A percentile compares a stretch with the other conserved stretches of the same genome.
Conservation (phyloP, 2,797 vertebrate species). For the Pipistrellus pipistrellus region DNA sequence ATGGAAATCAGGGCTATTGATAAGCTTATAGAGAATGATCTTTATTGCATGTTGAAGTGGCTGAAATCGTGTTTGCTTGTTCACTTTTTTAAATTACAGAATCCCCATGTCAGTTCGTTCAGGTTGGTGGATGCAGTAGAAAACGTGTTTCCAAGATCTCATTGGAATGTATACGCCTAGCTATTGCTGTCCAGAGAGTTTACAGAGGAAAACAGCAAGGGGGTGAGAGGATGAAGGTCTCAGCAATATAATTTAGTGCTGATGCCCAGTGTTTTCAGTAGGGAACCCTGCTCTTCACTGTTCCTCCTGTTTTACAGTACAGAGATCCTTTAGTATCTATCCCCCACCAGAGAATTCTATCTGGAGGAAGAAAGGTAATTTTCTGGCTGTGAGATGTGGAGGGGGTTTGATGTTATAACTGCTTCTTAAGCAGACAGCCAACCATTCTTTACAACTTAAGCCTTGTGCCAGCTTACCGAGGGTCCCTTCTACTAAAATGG, state of each 20-base stretch:
- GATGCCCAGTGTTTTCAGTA: background rate
- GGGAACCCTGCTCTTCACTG: background rate
- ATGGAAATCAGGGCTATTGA: background rate
- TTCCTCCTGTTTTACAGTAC: background rate
- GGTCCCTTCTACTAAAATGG: background rate
- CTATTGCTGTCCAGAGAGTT: background rate
- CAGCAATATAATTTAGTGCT: background rate
- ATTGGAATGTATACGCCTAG: background rate
- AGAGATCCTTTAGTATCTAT: background rate
- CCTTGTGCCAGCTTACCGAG: background rate
- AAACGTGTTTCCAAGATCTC: background rate
- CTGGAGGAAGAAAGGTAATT: background rate
- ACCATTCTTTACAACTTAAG: background rate
- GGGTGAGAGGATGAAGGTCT: rapidly evolving
- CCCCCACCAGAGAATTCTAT: background rate
- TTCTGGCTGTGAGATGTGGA: background rate
- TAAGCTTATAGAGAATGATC: background rate
- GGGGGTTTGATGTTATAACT: background rate
- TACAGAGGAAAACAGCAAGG: background rate
- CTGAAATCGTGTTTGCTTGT: background rate
- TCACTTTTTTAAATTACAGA: conserved; percentile 5
- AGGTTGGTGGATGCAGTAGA: background rate
- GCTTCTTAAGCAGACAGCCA: background rate
- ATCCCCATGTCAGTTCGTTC: background rate
- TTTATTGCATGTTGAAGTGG: background rate